phyloP scores from a whole-genome alignment of 2,888 invertebrate species.

The Plagiodera versicolora region DNA sequence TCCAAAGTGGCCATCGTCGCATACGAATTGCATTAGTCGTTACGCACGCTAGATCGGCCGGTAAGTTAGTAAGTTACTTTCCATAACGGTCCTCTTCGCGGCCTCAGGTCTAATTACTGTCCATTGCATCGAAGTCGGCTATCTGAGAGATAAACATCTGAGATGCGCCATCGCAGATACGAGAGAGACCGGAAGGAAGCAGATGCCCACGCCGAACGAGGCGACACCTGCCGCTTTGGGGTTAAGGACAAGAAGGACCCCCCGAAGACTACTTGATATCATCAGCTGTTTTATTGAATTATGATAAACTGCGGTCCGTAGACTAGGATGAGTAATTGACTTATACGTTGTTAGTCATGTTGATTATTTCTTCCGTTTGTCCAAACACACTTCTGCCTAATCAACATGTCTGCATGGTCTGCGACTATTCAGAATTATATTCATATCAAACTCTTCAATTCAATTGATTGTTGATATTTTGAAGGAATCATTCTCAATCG shows the following conservation, averaged over 20 bases:
- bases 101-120: slow-evolving; percentile 42
- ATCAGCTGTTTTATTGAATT: too few species aligned
- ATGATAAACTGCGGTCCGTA: too few species aligned
- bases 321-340: too few species aligned
- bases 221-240: slow-evolving; percentile 28
- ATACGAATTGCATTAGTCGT: not conserved
- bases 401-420: too few species aligned
- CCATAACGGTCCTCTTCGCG: slow-evolving; percentile 39
- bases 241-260: slow-evolving; percentile 11
- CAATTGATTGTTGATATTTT: too few species aligned
- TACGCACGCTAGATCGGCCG: not conserved
- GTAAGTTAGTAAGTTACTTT: slow-evolving; percentile 18
- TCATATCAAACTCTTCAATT: too few species aligned
- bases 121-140: slow-evolving; percentile 28
- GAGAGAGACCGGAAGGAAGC: slow-evolving; percentile 49
- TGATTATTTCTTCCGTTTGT: too few species aligned
- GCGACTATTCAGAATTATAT: too few species aligned
- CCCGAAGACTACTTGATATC: not conserved
- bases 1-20: not conserved
- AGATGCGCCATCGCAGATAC: slow-evolving; percentile 43
- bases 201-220: slow-evolving; percentile 42
- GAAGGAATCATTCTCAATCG: too few species aligned
- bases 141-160: slow-evolving; percentile 30
- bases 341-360: too few species aligned
- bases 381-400: too few species aligned